phyloP scores from a whole-genome alignment of 23 tunicate genomes.

The Clavelina lepadiformis region DNA sequence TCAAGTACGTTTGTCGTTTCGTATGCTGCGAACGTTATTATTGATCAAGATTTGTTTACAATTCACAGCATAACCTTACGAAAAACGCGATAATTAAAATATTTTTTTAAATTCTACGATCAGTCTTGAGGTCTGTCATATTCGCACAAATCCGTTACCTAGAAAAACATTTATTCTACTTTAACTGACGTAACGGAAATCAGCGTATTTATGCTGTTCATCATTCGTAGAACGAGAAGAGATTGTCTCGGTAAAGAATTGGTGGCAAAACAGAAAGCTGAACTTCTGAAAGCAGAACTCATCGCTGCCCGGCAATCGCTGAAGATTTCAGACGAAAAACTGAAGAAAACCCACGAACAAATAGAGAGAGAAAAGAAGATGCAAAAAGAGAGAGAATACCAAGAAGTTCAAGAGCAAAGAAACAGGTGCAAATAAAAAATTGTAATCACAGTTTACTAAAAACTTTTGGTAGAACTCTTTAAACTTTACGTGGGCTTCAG shows the following conservation, averaged over 20 bases:
- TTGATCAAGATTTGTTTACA: background rate
- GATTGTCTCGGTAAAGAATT: constrained; percentile 46
- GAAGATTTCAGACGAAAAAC: constrained; percentile 35
- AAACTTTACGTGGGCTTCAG: too few relatives aligned
- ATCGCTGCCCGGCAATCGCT: constrained; percentile 54
- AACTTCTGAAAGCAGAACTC: constrained; percentile 50
- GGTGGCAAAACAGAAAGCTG: constrained; percentile 46
- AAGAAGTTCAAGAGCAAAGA: constrained; percentile 51
- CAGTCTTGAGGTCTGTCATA: too few relatives aligned
- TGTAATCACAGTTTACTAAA: background rate
- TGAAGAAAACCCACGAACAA: constrained; percentile 46
- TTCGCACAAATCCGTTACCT: too few relatives aligned
- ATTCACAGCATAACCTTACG: too few relatives aligned
- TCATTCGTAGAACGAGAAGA: constrained; percentile 27
- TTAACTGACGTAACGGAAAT: too few relatives aligned
- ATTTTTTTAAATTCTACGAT: too few relatives aligned
- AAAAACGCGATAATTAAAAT: too few relatives aligned
- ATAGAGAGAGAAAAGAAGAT: constrained; percentile 56
- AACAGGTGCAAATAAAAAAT: constrained; percentile 46
- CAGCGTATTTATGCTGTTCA: too few relatives aligned
- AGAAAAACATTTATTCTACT: too few relatives aligned
- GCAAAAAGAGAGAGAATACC: constrained; percentile 64
- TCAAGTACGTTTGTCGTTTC: constrained; percentile 23
- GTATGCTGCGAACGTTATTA: background rate
- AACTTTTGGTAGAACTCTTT: too few relatives aligned